These are phyloP conservation scores for Julus scandinavius DNA, from an alignment of 2,888 invertebrate genomes.

Conservation along the genomic window DNA sequence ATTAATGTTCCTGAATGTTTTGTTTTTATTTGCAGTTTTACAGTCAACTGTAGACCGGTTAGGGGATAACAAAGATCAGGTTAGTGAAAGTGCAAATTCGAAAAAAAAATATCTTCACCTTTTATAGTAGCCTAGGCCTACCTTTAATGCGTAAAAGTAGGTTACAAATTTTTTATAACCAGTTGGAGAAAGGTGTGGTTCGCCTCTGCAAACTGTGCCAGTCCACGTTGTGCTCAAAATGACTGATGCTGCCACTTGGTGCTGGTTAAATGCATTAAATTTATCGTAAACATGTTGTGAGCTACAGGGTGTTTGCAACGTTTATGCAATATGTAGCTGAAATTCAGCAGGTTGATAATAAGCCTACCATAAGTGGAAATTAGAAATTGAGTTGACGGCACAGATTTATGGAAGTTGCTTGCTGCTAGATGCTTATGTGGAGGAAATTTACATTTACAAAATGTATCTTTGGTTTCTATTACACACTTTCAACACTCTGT, in stretches of 20 bases:
- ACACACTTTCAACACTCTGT: background rate
- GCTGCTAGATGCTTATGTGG: background rate
- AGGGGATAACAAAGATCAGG: slow-evolving; percentile 67
- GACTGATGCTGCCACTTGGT: slow-evolving; percentile 7
- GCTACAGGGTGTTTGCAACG: background rate
- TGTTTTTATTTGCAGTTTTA: slow-evolving; percentile 62
- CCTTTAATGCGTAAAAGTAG: slow-evolving; percentile 33
- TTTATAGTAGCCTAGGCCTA: slow-evolving; percentile 40
- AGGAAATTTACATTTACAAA: background rate
- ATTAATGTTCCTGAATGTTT: slow-evolving; percentile 20
- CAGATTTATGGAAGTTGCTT: background rate
- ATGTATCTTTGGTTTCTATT: background rate
- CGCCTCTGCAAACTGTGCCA: slow-evolving; percentile 23
- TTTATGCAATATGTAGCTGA: background rate
- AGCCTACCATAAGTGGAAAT: too few relatives aligned
- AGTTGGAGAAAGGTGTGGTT: background rate
- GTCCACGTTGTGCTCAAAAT: background rate
- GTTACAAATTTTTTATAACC: background rate
- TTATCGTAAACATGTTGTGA: background rate
- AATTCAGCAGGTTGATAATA: background rate
- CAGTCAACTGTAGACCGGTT: slow-evolving; percentile 65
- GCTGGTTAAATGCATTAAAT: background rate
- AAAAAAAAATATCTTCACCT: background rate
- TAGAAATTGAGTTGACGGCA: too few relatives aligned
- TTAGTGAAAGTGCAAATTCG: slow-evolving; percentile 58